These are phyloP conservation scores for Apotomis turbidana DNA, from an alignment of 2,888 invertebrate species.

Conservation along the genomic window DNA sequence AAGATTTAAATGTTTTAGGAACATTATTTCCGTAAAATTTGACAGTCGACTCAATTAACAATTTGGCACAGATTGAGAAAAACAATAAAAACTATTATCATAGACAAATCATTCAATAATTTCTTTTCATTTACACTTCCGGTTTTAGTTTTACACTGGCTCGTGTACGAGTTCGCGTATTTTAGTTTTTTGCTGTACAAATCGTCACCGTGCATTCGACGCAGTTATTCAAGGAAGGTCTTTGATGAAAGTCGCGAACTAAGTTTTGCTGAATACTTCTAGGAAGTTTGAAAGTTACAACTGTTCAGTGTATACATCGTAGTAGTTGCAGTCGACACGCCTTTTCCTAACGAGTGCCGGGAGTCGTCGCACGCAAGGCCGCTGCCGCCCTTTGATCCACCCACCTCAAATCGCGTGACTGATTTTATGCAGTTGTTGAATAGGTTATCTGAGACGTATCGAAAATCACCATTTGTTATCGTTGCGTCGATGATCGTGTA, in stretches of 20 bases:
- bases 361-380: conserved; percentile 81
- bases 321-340: conserved; percentile 80
- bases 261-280: conserved; percentile 36
- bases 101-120: conserved; percentile 30
- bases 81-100: not conserved
- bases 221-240: not conserved
- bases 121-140: conserved; percentile 8
- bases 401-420: conserved; percentile 82
- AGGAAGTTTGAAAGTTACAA: conserved; percentile 54
- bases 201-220: not conserved
- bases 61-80: conserved; percentile 1
- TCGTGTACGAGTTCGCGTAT: not conserved
- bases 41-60: conserved; percentile 21
- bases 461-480: conserved; percentile 41
- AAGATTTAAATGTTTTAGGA: conserved; percentile 12
- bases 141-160: not conserved
- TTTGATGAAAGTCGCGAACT: not conserved
- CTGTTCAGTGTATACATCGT: conserved; percentile 58
- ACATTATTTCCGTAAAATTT: conserved; percentile 7
- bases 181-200: not conserved
- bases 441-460: conserved; percentile 52
- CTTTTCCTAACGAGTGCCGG: conserved; percentile 83
- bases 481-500: not conserved
- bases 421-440: conserved; percentile 70
- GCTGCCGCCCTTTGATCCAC: conserved; percentile 84